phyloP scores from a whole-genome alignment of 1,140 invertebrate species.

The Camponotus floridanus region DNA sequence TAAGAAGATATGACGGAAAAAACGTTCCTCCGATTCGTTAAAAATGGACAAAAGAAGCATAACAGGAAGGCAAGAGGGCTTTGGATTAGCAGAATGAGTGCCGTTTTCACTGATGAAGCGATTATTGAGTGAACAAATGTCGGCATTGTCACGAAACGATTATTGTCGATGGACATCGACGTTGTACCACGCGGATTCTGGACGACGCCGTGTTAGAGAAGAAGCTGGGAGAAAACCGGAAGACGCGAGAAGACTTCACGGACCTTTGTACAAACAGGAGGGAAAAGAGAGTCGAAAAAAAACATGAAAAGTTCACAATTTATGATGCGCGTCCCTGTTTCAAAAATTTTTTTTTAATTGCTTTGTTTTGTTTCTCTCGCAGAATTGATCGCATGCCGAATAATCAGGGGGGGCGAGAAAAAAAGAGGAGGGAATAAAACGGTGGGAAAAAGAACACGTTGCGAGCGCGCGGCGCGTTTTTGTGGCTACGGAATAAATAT shows the following conservation, averaged over 20 bases:
- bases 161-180: slow-evolving; percentile 6
- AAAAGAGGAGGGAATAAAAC: slow-evolving; percentile 20
- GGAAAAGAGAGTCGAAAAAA: neutral
- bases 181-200: neutral
- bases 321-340: slow-evolving; percentile 28
- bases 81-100: slow-evolving; percentile 7
- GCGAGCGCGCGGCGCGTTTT: slow-evolving; percentile 57
- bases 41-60: neutral
- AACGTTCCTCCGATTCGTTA: slow-evolving; percentile 21
- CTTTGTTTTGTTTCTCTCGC: slow-evolving; percentile 48
- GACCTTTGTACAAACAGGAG: neutral
- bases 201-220: neutral
- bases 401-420: neutral
- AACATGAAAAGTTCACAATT: neutral
- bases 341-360: slow-evolving; percentile 53
- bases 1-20: neutral
- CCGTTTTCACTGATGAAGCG: slow-evolving; percentile 34
- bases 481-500: slow-evolving; percentile 24
- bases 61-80: neutral
- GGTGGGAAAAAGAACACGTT: slow-evolving; percentile 31
- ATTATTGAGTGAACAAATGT: slow-evolving; percentile 14
- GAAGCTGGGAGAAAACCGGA: neutral
- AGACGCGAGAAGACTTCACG: neutral
- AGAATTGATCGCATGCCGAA: slow-evolving; percentile 18
- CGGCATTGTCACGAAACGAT: slow-evolving; percentile 14